A percentile compares a stretch with the other conserved stretches of the same genome.
Conservation (phyloP, 2,797 vertebrate genomes). For the Tangara arthus region DNA sequence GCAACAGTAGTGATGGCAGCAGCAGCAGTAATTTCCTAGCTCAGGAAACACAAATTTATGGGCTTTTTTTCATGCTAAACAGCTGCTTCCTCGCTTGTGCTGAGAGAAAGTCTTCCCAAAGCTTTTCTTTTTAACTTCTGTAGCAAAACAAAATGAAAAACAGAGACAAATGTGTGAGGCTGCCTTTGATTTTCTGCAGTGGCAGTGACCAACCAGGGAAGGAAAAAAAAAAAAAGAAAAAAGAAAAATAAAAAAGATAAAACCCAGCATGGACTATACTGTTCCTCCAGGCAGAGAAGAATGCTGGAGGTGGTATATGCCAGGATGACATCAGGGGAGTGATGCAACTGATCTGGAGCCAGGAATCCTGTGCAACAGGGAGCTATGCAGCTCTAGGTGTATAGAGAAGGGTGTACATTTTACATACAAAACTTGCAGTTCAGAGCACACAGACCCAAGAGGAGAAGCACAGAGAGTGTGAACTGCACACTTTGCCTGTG, state of each 20-base stretch:
- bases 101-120: conserved; percentile 38
- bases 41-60: conserved; percentile 16
- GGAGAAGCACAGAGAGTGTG: background rate
- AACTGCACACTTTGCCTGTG: background rate
- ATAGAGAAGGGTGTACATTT: background rate
- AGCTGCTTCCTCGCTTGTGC: conserved; percentile 51
- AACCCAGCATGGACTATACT: background rate
- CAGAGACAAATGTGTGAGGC: conserved; percentile 27
- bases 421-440: background rate
- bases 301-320: conserved; percentile 19
- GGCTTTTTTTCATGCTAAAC: conserved; percentile 19
- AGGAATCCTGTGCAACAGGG: background rate
- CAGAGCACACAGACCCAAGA: background rate
- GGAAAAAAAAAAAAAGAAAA: too few species aligned
- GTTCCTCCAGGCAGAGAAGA: background rate
- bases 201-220: background rate
- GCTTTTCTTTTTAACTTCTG: conserved; percentile 40
- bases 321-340: conserved; percentile 40
- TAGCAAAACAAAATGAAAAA: conserved; percentile 53
- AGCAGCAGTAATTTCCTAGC: conserved; percentile 11
- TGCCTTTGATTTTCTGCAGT: conserved; percentile 44
- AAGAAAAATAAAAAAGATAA: background rate
- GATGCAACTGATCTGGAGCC: conserved; percentile 11
- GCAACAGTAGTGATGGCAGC: background rate
- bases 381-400: background rate